Evolutionary conservation across 2,888 invertebrate genomes (phyloP), one percentile per base, ranked within the genome.

Genomic region (Pimpla rufipes): DNA sequence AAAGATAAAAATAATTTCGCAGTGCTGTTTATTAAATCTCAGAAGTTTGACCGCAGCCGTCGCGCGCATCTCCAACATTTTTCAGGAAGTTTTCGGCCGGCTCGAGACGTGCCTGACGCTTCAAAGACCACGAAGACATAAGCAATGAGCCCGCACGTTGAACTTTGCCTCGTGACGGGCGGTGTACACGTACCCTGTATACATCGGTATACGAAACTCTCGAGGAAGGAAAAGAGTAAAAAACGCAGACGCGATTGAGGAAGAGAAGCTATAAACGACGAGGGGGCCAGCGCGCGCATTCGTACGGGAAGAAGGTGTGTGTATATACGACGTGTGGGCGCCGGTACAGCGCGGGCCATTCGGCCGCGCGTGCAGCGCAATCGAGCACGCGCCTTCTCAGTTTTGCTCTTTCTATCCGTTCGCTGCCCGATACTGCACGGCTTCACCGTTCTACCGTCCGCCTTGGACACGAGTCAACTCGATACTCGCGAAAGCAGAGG

Each of bases 211-310:
- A 66, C 64, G 66, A 62, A 62, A 64, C 52, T 75, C 75, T 55
- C 40, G 42, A 64, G 18, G 21, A 50, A 57, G 1, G 13, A 71
- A 23, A 45, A 71, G 37, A 71, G 40, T 23, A 18, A 59, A 23
- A 6, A 57, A 18, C 37, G 64, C 62, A 64, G 64, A 52, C 64
- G 29, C 10, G 71, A 52, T 75, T 23, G 74, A 64, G 64, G 50
- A 74, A 50, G 74, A 75, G 74, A 75, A 75, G 75, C 66, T 76
- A 66, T 66, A 76, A 76, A 76, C n/a, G 66, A 57, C 50, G 68
- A 35, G 37, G 37, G 18, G 52, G n/a, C 62, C 37, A 40, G 57
- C 42, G 55, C 55, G 55, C 7, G 57, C 55, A 71, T 71, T 42
- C 57, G 42, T 71, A 45, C 45, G 29, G 57, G 45, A 23, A 42